A percentile compares a stretch with the other conserved stretches of the same genome.
phyloP scores from a whole-genome alignment of 2,113 vertebrate genomes.

The Scortum barcoo region DNA sequence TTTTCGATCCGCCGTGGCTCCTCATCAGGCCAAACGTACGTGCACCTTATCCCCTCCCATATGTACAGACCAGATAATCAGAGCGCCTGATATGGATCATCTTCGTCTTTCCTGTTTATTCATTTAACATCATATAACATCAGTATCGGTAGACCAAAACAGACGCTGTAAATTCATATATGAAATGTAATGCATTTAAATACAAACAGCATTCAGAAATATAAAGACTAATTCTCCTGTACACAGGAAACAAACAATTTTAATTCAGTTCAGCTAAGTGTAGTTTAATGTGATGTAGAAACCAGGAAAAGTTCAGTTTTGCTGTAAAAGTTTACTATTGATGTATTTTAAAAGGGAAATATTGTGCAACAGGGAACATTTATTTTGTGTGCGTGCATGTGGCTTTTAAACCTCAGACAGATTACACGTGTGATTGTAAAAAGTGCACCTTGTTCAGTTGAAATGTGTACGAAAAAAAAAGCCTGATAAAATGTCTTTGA shows the following conservation, averaged over 20 bases:
- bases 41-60: neutral
- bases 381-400: neutral
- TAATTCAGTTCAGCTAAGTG: neutral
- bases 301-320: neutral
- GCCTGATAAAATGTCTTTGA: neutral
- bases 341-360: neutral
- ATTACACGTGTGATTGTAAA: neutral
- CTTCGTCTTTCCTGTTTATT: too few species aligned
- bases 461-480: neutral
- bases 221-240: neutral
- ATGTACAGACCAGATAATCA: neutral
- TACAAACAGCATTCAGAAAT: neutral
- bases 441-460: neutral
- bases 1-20: neutral
- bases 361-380: neutral
- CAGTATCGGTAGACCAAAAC: neutral
- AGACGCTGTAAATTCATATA: neutral
- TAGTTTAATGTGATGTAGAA: neutral
- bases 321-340: neutral
- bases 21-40: neutral
- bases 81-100: neutral
- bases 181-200: neutral
- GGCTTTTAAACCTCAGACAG: neutral
- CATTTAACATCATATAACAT: neutral
- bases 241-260: neutral